Base-by-base conservation (phyloP, 2,797 vertebrate species). In the Eospalax fontanierii region DNA sequence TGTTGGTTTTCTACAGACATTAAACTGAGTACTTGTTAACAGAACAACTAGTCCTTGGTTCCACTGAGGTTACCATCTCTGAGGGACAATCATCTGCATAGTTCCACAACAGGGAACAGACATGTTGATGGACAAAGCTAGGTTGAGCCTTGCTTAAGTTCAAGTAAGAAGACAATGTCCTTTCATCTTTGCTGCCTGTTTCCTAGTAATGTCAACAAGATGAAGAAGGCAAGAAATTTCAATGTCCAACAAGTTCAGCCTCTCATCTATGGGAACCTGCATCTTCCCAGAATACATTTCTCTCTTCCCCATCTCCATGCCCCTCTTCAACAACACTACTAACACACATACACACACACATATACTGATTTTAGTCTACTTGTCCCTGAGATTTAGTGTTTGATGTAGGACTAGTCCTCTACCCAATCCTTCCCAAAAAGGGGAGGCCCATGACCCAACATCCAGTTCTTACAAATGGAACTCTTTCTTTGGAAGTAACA, bases 351-450 rank as follows among this genome's bases (percentile, higher is more conserved):
- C 65, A 26, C 35, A 33, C 46, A 22, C 19, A 86, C 10, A 59
- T 11, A 68, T 0, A 15, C 54, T 43, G 63, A 50, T 70, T 81
- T 78, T 46, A 70, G n/a, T 46, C 21, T 24, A 14, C 18, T 1
- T 75, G 30, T 83, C 74, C 70, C 94, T 66, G 79, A 63, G 79
- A 83, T 93, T 40, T 65, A 68, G 24, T 35, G 40, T n/a, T 59
- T 87, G 2, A 3, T 68, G 35, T 59, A 59, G 71, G 50, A 59
- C 40, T 87, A 59, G 61, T 8, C 22, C 57, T 21, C 57, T 87
- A 21, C 24, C 63, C 24, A 40, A 21, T 8, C 18, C 73, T 35
- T 24, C 46, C 89, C 57, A 6, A 0, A 66, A 92, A 88, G 46
- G 73, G 43, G 91, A n/a, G 11, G 35, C 6, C 26, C 28, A 50